A percentile compares a stretch with the other conserved stretches of the same genome.
phyloP scores from a whole-genome alignment of 2,797 vertebrate species.

The Sciurus carolinensis region DNA sequence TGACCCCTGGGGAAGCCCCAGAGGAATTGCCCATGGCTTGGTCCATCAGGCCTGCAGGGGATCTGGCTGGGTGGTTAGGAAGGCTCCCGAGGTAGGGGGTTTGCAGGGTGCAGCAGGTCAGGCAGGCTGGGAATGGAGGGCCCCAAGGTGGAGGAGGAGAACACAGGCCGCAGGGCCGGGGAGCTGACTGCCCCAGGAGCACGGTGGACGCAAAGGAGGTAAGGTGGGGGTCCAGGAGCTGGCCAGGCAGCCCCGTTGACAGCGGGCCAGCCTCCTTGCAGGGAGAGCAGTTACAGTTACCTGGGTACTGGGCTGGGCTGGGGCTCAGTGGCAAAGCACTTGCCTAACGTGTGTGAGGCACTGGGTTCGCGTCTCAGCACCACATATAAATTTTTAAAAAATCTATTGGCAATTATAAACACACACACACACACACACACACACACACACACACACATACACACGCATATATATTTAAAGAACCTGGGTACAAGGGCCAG shows the following conservation, averaged over 20 bases:
- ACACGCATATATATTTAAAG: no score
- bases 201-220: background rate
- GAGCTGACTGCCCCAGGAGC: background rate
- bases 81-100: background rate
- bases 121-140: background rate
- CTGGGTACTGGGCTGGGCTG: background rate
- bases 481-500: no score
- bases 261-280: background rate
- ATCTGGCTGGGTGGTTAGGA: background rate
- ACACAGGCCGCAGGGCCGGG: background rate
- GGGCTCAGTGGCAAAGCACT: no score
- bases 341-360: no score
- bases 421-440: no score
- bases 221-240: background rate
- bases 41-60: background rate
- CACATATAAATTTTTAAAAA: no score
- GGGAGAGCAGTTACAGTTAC: background rate
- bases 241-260: constrained; percentile 23
- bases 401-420: no score
- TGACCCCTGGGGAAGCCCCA: accelerated
- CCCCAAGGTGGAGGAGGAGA: accelerated
- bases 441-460: no score
- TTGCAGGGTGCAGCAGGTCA: background rate
- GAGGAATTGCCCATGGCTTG: background rate
- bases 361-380: no score